Evolutionary conservation across 1,140 invertebrate species (phyloP), one percentile per base, ranked within the genome.

Genomic region (Drosophila lacertosa): DNA sequence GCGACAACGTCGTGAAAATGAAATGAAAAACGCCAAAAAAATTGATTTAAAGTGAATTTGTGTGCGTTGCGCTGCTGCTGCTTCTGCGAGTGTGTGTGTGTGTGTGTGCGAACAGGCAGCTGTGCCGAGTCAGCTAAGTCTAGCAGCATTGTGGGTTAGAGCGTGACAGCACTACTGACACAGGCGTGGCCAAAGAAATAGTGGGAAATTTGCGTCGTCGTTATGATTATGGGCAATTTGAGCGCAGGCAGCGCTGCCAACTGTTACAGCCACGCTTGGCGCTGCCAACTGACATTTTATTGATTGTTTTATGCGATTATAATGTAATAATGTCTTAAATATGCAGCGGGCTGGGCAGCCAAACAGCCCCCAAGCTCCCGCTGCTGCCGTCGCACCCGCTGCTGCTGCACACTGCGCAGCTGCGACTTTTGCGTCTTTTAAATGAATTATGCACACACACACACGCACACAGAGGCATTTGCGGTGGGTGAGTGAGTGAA

Each of bases 301-400:
- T 89, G 88, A 89, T 89, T 89, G 88, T 90, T 89, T 89, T 89
- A 89, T 89, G 86, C 78, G 88, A 86, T 89, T 82, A 86, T 89
- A 90, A 89, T 90, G 81, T 89, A 89, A 86, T 89, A 89, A 89
- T 89, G 81, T 82, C 78, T 89, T 89, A 77, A 88, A 88, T 88
- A 89, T 84, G 81, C 67, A 66, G 58, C 67, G 51, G 62, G 5
- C 40, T 40, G 53, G n/a, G 32, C 35, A 32, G n/a, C 32, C 42
- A 20, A 35, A 32, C 58, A 40, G 39, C 58, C 26, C 15, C 33
- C 22, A 33, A 47, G 5, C 40, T 42, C 29, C 2, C n/a, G 42
- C 29, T 35, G 26, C 37, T 26, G 50, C 9, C 47, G 13, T 20
- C 22, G 20, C 33, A 18, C 33, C 59, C 4, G 4, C 26, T 42